These are phyloP conservation scores for Cuculus canorus DNA, from an alignment of 2,797 vertebrate species.

Conservation along the genomic window DNA sequence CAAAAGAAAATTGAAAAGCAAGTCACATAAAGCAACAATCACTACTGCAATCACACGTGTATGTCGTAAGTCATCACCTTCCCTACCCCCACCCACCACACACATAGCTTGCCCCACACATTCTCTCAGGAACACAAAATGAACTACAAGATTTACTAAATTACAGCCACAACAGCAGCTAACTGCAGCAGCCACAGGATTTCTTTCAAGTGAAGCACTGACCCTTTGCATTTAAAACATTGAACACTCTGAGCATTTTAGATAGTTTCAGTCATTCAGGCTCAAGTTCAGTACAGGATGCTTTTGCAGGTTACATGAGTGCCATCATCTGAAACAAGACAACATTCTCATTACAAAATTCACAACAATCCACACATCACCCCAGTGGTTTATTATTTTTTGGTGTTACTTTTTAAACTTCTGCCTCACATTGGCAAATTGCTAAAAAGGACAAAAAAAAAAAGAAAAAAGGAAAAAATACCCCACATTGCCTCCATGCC, in stretches of 20 bases:
- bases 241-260: slow-evolving; percentile 58
- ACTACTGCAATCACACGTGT: slow-evolving; percentile 78
- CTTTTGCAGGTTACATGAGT: slow-evolving; percentile 59
- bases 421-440: slow-evolving; percentile 23
- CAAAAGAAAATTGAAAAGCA: slow-evolving; percentile 70
- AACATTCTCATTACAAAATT: slow-evolving; percentile 50
- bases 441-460: slow-evolving; percentile 64
- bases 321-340: slow-evolving; percentile 61
- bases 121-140: slow-evolving; percentile 81
- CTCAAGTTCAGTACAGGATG: slow-evolving; percentile 53
- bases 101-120: slow-evolving; percentile 73
- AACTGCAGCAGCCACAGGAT: slow-evolving; percentile 84
- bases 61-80: slow-evolving; percentile 52
- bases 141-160: slow-evolving; percentile 76
- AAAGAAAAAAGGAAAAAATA: background rate
- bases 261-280: slow-evolving; percentile 61
- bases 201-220: slow-evolving; percentile 72
- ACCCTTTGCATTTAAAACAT: slow-evolving; percentile 54
- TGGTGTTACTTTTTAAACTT: slow-evolving; percentile 54
- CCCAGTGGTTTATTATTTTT: slow-evolving; percentile 57
- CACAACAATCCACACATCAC: slow-evolving; percentile 47
- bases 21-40: slow-evolving; percentile 78
- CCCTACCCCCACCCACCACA: slow-evolving; percentile 66
- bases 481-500: background rate
- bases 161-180: slow-evolving; percentile 78